Evolutionary conservation across 92 coral and sea anemone genomes (phyloP), one percentile per base, ranked within the genome.

Genomic region (Phenganax marumi): DNA sequence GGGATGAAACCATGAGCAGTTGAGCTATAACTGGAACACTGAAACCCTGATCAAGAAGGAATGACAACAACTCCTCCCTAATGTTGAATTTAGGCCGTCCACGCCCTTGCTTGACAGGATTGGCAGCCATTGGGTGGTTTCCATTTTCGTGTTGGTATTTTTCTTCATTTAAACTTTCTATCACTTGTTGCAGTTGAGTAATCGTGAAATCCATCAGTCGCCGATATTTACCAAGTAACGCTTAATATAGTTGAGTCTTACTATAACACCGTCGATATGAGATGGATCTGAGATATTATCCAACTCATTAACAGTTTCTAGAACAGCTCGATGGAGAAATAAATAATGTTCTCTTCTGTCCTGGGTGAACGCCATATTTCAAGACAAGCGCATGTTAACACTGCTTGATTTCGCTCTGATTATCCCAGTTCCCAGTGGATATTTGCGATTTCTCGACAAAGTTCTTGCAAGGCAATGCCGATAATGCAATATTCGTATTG

Each of bases 231-330:
- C 88, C 33, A 77, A 76, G 84, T 88, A 84, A 22, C 87, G 77
- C 83, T 86, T 86, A 3, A 84, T 53, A 53, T 85, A 87, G 75
- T 84, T 82, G 63, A 84, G 90, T 86, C 84, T 83, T 70, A 87
- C 82, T 65, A 83, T 83, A 66, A 63, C 68, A 65, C 84, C 73
- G 84, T 84, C 90, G 57, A 85, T 85, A 57, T 85, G 88, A 48
- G 88, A 78, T 58, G 88, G 88, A 84, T 87, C 85, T 78, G 70
- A 39, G 85, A 87, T 78, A 87, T 87, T 87, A 73, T 87, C 85
- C 84, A 88, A 84, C 73, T 54, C 64, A 80, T 73, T 82, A 76
- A 87, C 84, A 80, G 88, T 79, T 88, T 88, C 86, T 75, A 79
- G 70, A 17, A 85, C 86, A 79, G 89, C 57, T 88, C 89, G 58